A percentile compares a stretch with the other conserved stretches of the same genome.
Conservation (phyloP, 2,797 vertebrate genomes). For the Notolepis coatsorum region DNA sequence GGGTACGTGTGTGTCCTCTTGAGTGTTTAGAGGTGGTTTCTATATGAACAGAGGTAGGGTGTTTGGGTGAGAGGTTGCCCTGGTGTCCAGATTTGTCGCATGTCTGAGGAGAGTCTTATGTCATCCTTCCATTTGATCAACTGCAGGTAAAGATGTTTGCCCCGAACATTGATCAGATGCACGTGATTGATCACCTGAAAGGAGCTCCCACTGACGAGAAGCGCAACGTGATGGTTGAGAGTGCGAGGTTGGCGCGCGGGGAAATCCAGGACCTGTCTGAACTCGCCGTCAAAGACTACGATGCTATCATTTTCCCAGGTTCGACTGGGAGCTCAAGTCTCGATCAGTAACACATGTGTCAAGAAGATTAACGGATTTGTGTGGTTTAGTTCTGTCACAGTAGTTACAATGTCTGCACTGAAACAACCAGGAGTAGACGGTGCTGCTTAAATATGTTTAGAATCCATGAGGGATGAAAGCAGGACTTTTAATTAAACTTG, state of each 20-base stretch:
- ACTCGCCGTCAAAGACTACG: slow-evolving; percentile 75
- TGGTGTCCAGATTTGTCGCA: too few relatives aligned
- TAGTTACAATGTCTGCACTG: too few relatives aligned
- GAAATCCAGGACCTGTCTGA: slow-evolving; percentile 82
- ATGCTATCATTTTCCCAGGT: slow-evolving; percentile 86
- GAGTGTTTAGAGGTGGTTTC: too few relatives aligned
- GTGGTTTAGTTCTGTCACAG: neutral
- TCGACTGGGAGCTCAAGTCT: slow-evolving; percentile 1
- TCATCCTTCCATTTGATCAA: slow-evolving; percentile 1
- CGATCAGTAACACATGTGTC: neutral
- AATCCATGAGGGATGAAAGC: too few relatives aligned
- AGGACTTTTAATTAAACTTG: too few relatives aligned
- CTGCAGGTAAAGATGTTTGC: slow-evolving; percentile 88
- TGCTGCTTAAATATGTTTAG: too few relatives aligned
- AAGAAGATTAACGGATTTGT: neutral
- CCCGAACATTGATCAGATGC: slow-evolving; percentile 88
- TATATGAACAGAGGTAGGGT: too few relatives aligned
- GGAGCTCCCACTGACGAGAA: slow-evolving; percentile 81
- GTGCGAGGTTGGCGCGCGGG: slow-evolving; percentile 83
- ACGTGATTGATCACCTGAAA: slow-evolving; percentile 85
- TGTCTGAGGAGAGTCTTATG: too few relatives aligned
- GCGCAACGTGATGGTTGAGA: slow-evolving; percentile 85
- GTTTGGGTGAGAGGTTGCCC: too few relatives aligned
- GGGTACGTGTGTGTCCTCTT: too few relatives aligned
- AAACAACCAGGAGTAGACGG: too few relatives aligned